Evolutionary conservation across 2,888 invertebrate genomes (phyloP), one percentile per base, ranked within the genome.

Genomic region (Merodon equestris): DNA sequence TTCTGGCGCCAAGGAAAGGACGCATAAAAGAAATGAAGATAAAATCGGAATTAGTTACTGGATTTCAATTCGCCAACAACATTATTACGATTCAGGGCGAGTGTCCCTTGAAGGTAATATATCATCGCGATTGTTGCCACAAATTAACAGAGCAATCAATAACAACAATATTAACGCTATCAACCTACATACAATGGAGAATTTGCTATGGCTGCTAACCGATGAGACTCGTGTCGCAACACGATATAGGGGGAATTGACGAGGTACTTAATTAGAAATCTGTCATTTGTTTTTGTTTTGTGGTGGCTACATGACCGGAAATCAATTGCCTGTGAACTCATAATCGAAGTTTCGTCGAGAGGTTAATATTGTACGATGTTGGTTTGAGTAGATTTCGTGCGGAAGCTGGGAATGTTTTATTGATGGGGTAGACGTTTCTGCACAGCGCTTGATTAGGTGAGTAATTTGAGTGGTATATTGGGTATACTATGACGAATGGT

Each of bases 51-150:
- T 67, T 71, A 61, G 42, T 61, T 51, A 50, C 44, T 71, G 42
- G 44, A 60, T 66, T 71, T 38, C 45, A 15, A 40, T 14, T 13
- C 19, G 48, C 44, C 53, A 56, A 58, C 54, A 14, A 50, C 42
- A 18, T 4, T 40, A 47, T 64, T 50, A 60, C 15, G 58, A 58
- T 73, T 48, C 15, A 42, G 38, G 45, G 19, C 27, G 2, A 27
- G 27, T 27, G 18, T 53, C 18, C 50, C 67, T 40, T 40, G n/a
- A 17, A 56, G 57, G 40, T 57, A 72, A 77, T 72, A 72, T 67
- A 72, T 77, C 72, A 77, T 77, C 61, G 38, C 72, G 61, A 61
- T 77, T 77, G 61, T 77, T 57, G 67, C 71, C 76, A 61, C 76
- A 67, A 77, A 72, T 77, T 77, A 77, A 72, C 61, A 67, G 47